These are phyloP conservation scores for Pristionchus arcanus DNA, from an alignment of 2,888 invertebrate genomes.

Conservation along the genomic window DNA sequence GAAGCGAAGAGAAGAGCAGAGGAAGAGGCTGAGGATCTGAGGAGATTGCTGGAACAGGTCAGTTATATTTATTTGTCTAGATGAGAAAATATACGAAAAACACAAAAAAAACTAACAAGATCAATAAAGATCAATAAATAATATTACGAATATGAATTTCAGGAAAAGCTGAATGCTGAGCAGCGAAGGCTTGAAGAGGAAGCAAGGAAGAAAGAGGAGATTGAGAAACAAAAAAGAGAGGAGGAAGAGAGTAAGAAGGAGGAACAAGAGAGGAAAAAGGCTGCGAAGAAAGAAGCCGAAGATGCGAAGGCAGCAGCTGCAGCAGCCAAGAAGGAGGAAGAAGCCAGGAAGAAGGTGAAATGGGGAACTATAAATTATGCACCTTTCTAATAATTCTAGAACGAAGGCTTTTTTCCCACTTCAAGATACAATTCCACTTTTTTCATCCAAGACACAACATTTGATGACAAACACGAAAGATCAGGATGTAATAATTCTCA, in stretches of 20 bases:
- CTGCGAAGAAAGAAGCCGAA: slow-evolving; percentile 28
- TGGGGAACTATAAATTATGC: no score
- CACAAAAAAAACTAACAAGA: no score
- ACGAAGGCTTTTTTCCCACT: neutral
- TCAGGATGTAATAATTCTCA: no score
- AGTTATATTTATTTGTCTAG: no score
- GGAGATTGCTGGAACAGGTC: neutral
- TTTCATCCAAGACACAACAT: no score
- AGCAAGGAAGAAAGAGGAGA: slow-evolving; percentile 43
- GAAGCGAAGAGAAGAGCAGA: slow-evolving; percentile 36
- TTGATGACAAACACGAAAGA: no score
- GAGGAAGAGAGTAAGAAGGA: neutral
- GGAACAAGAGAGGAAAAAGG: slow-evolving; percentile 37
- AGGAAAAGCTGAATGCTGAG: slow-evolving; percentile 11
- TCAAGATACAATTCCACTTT: no score
- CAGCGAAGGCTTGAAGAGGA: slow-evolving; percentile 27
- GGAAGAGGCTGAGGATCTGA: slow-evolving; percentile 17
- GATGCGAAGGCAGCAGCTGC: slow-evolving; percentile 57
- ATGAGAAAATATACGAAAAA: no score
- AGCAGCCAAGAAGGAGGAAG: slow-evolving; percentile 58
- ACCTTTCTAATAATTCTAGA: no score
- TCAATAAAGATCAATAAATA: no score
- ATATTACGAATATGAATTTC: no score
- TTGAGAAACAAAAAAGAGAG: slow-evolving; percentile 16
- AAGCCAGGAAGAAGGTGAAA: slow-evolving; percentile 47